phyloP scores from a whole-genome alignment of 53 echinoderm and acorn worm species.

The Apostichopus leukothele region DNA sequence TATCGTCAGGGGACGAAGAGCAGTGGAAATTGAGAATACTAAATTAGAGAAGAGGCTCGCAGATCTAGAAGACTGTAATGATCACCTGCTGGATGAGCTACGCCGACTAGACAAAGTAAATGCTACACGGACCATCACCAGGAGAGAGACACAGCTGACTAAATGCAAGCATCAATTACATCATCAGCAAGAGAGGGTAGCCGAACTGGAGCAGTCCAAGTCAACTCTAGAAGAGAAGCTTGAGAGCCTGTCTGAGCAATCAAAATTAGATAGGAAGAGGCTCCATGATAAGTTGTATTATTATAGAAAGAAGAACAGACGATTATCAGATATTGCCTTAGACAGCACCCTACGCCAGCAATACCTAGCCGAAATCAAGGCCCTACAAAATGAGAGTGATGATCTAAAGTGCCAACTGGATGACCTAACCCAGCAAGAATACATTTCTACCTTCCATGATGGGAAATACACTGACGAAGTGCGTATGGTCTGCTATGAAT shows the following conservation, averaged over 20 bases:
- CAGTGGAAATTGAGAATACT: slow-evolving; percentile 9
- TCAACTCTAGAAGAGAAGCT: neutral
- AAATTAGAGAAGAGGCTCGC: slow-evolving; percentile 4
- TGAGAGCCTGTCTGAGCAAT: neutral
- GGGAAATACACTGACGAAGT: slow-evolving; percentile 56
- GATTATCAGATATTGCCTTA: slow-evolving; percentile 2
- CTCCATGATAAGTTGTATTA: slow-evolving; percentile 13
- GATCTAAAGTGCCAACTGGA: slow-evolving; percentile 43
- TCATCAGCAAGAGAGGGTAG: neutral
- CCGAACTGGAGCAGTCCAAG: neutral
- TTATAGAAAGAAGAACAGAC: neutral
- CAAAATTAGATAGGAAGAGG: slow-evolving; percentile 4
- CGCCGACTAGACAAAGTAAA: neutral
- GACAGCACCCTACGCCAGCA: neutral
- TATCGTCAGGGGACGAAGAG: neutral
- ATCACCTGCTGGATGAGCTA: slow-evolving; percentile 19
- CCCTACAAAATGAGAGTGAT: slow-evolving; percentile 51
- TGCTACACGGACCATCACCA: neutral
- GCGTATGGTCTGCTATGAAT: slow-evolving; percentile 63
- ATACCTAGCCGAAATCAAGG: slow-evolving; percentile 4
- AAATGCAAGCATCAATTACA: neutral
- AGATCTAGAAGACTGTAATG: neutral
- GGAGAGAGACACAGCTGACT: neutral
- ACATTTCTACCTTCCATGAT: slow-evolving; percentile 54
- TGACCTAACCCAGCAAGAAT: slow-evolving; percentile 63